These are phyloP conservation scores for Artibeus lituratus DNA, from an alignment of 2,797 vertebrate species.

Conservation along the genomic window DNA sequence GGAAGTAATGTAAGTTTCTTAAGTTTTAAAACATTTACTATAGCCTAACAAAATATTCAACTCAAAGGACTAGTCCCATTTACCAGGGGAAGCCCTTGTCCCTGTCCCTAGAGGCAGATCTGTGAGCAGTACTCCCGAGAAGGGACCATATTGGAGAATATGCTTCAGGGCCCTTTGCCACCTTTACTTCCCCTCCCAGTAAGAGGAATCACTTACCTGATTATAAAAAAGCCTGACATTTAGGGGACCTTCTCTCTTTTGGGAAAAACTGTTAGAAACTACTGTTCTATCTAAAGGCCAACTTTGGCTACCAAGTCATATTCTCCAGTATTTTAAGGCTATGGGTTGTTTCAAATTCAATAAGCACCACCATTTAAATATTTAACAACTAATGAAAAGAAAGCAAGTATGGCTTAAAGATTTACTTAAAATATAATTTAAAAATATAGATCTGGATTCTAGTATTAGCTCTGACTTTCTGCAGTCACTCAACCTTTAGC, in stretches of 20 bases:
- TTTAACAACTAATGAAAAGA: not conserved
- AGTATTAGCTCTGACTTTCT: not conserved
- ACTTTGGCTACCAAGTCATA: not conserved
- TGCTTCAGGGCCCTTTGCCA: not conserved
- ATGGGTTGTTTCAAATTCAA: not conserved
- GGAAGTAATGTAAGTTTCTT: not conserved
- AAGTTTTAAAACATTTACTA: not conserved
- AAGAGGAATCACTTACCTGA: not conserved
- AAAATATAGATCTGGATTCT: not conserved
- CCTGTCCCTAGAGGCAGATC: not conserved
- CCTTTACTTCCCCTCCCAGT: not conserved
- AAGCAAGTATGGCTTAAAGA: not conserved
- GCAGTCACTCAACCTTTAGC: not conserved
- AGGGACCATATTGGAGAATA: not conserved
- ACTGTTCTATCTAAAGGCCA: not conserved
- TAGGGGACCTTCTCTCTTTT: not conserved
- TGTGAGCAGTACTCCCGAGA: not conserved
- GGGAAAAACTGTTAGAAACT: not conserved
- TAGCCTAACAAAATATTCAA: not conserved
- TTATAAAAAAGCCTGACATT: not conserved
- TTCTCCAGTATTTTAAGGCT: not conserved
- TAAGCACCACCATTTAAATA: not conserved
- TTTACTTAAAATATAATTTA: not conserved
- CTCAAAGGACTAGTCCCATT: not conserved
- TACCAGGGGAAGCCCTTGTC: no score